Evolutionary conservation across 2,797 vertebrate species (phyloP).

Genomic region (Arctocebus calabarensis): DNA sequence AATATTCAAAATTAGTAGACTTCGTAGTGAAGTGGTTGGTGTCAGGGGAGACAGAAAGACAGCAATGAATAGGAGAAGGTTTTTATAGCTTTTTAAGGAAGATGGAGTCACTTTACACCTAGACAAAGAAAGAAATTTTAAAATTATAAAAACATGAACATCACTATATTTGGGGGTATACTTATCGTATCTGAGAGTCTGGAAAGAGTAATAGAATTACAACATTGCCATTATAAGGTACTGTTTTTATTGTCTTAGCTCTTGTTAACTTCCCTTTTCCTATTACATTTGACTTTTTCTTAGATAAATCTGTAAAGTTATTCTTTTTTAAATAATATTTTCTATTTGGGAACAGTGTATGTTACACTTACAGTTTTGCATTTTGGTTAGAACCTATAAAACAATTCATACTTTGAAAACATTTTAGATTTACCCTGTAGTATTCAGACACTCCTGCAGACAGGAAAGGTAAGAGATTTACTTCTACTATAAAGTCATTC

Average conservation of each 20-base stretch:
- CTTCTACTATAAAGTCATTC: conserved; percentile 21
- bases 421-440: conserved; percentile 13
- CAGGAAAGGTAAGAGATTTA: conserved; percentile 22
- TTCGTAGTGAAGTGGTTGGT: not conserved
- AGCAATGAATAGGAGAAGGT: too few species aligned
- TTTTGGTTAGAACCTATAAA: conserved; percentile 37
- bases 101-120: not conserved
- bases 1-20: not conserved
- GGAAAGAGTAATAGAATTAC: not conserved
- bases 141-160: not conserved
- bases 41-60: not conserved
- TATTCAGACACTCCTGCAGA: not conserved
- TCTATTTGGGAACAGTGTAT: not conserved
- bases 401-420: not conserved
- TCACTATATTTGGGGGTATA: not conserved
- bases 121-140: conserved; percentile 2
- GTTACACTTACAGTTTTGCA: conserved; percentile 21
- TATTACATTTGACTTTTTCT: conserved; percentile 29
- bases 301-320: not conserved
- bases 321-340: not conserved
- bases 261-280: not conserved
- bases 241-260: not conserved
- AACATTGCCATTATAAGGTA: not conserved
- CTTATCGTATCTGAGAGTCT: not conserved
- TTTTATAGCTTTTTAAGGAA: not conserved